Evolutionary conservation across 2,797 vertebrate species (phyloP).

Genomic region (Pipistrellus nathusii): DNA sequence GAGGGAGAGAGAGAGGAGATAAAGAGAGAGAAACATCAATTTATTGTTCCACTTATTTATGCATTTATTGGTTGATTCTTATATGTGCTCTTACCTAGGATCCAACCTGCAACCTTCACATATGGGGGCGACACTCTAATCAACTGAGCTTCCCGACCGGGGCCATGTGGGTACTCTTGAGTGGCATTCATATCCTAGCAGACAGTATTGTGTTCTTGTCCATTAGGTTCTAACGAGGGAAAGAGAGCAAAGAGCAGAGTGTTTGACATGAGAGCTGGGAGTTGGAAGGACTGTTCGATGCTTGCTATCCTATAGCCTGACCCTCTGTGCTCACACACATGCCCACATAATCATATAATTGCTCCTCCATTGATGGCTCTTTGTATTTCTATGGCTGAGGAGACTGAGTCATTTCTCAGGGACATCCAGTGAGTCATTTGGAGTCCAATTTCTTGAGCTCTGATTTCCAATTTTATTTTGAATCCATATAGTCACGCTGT

Average conservation of each 20-base stretch:
- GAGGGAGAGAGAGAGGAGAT: neutral
- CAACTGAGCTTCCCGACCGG: neutral
- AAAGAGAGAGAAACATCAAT: neutral
- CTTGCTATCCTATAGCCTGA: neutral
- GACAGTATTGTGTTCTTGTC: neutral
- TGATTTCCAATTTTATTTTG: slow-evolving; percentile 26
- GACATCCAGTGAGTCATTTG: neutral
- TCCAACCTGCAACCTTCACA: neutral
- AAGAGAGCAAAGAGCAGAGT: neutral
- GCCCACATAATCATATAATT: neutral
- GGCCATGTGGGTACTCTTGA: neutral
- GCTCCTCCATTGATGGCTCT: too few species aligned
- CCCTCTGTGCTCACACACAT: neutral
- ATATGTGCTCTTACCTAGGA: neutral
- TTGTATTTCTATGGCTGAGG: neutral
- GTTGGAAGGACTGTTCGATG: neutral
- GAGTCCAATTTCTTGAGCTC: neutral
- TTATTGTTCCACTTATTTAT: neutral
- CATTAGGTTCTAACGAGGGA: neutral
- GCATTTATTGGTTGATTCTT: neutral
- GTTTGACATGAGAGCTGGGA: neutral
- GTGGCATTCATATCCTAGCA: neutral
- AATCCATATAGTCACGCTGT: neutral
- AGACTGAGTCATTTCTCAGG: neutral
- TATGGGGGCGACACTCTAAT: neutral